phyloP scores from a whole-genome alignment of 2,888 invertebrate genomes.

The Resseliella maxima region DNA sequence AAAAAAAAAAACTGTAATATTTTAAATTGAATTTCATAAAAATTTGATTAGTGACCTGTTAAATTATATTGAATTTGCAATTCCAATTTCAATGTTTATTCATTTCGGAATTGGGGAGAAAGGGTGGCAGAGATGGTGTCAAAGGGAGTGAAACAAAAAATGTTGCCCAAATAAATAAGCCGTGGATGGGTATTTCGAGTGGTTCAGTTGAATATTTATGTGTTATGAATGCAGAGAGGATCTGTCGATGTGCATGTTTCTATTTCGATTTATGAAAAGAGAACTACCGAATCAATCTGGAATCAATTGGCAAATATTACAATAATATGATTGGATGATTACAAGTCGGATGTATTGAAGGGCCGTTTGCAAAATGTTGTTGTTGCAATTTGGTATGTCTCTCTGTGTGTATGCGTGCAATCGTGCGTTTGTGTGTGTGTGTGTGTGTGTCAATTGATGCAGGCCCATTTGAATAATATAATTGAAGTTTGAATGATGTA shows the following conservation, averaged over 20 bases:
- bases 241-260: constrained; percentile 10
- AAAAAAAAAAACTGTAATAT: not conserved
- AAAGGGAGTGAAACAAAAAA: not conserved
- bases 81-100: constrained; percentile 31
- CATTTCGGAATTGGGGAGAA: not conserved
- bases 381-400: not conserved
- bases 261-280: not conserved
- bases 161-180: not conserved
- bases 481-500: constrained; percentile 55
- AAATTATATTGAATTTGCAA: constrained; percentile 33
- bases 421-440: no score
- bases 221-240: not conserved
- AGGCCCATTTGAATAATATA: constrained; percentile 47
- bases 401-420: no score
- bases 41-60: constrained; percentile 51
- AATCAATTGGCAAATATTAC: not conserved
- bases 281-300: not conserved
- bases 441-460: not conserved
- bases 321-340: not conserved
- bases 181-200: no score
- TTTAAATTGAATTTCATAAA: constrained; percentile 37
- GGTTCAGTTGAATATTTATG: not conserved
- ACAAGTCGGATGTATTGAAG: not conserved
- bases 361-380: not conserved
- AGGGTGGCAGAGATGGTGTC: no score